These are phyloP conservation scores for Tadarida brasiliensis DNA, from an alignment of 2,797 vertebrate genomes.

Conservation along the genomic window DNA sequence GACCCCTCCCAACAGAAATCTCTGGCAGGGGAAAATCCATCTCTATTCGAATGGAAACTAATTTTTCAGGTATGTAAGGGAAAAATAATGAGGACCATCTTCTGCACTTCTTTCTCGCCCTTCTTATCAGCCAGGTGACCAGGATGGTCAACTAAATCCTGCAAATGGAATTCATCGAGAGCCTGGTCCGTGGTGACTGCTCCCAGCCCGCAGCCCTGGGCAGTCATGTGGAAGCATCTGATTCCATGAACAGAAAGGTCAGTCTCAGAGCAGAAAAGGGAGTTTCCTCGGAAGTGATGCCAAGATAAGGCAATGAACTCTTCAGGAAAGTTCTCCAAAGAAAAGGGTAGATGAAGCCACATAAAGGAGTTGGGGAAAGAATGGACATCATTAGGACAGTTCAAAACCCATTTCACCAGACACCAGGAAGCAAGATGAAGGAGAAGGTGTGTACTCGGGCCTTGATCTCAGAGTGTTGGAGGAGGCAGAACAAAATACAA, in stretches of 20 bases:
- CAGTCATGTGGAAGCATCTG: neutral
- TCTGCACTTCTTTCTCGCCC: neutral
- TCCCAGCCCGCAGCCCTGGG: neutral
- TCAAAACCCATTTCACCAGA: neutral
- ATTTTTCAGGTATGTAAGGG: neutral
- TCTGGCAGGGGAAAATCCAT: neutral
- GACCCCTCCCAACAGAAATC: constrained; percentile 26
- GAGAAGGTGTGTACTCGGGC: fast-evolving
- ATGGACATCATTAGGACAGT: fast-evolving
- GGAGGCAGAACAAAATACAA: neutral
- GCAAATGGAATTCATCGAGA: neutral
- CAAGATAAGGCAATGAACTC: neutral
- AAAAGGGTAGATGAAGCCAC: neutral
- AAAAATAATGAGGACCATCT: neutral
- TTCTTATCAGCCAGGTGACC: constrained; percentile 6
- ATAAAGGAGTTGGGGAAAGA: neutral
- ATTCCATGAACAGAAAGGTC: neutral
- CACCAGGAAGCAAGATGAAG: neutral
- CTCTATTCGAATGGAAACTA: neutral
- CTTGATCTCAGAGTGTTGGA: neutral
- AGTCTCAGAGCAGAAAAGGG: constrained; percentile 17
- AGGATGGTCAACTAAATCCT: constrained; percentile 1
- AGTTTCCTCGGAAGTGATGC: neutral
- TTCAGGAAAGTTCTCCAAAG: neutral
- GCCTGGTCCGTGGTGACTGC: neutral